Conservation (phyloP, 2,113 vertebrate genomes). For the Xiphias gladius region DNA sequence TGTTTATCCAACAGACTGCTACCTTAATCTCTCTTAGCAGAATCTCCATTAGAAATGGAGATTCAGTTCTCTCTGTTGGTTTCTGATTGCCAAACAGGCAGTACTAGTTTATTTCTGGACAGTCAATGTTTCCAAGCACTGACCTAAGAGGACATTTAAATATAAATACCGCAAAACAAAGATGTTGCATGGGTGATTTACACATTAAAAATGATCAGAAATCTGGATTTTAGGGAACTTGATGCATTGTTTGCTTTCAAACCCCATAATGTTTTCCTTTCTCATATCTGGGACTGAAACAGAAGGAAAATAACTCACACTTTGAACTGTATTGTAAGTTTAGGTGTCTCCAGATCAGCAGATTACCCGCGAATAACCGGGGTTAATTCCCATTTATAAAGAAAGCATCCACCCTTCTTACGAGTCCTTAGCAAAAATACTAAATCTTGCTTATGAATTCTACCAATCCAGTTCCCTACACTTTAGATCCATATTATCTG, state of each 20-base stretch:
- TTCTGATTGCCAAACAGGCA: background rate
- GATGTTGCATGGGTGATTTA: background rate
- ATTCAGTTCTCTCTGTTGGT: slow-evolving; percentile 10
- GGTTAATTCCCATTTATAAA: background rate
- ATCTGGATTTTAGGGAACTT: background rate
- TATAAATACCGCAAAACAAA: slow-evolving; percentile 4
- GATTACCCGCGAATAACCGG: background rate
- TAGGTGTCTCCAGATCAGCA: background rate
- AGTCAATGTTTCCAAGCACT: background rate
- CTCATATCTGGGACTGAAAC: background rate
- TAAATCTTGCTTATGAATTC: slow-evolving; percentile 25
- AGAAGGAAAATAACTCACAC: background rate
- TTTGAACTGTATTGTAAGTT: background rate
- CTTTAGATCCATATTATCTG: slow-evolving; percentile 37
- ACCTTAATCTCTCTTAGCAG: slow-evolving; percentile 65
- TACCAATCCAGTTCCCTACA: slow-evolving; percentile 29
- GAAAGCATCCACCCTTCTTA: background rate
- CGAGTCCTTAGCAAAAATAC: slow-evolving; percentile 20
- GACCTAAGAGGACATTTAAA: background rate
- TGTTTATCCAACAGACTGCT: slow-evolving; percentile 59
- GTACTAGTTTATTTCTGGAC: background rate
- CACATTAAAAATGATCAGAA: background rate
- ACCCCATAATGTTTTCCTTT: background rate
- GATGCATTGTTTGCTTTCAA: background rate
- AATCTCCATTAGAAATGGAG: slow-evolving; percentile 35